Evolutionary conservation across 1,140 invertebrate species (phyloP), one percentile per base, ranked within the genome.

Genomic region (Samia ricini): DNA sequence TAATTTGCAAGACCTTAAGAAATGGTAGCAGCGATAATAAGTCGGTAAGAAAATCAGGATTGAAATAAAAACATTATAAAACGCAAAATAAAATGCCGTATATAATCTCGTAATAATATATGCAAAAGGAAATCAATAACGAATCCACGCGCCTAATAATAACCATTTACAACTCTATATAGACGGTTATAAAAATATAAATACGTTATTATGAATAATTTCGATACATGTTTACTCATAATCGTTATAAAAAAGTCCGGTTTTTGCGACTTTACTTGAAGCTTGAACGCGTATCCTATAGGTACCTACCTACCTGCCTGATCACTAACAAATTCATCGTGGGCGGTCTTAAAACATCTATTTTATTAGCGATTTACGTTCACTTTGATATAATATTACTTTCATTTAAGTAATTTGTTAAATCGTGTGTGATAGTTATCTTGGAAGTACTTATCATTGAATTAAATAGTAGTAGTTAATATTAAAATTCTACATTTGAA

Each of bases 281-380:
- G 1, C 15, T 10, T 42, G 33, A 42, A 15, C 12, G 7, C n/a
- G 33, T 15, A 42, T 15, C 4, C 15, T 42, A 42, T 42, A 42
- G 15, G 33, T 42, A 42, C 26, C 8, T 19, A 49, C 19, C 48
- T 19, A 19, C n/a, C 5, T 29, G 12, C 61, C 56, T 59, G 52
- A 23, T 15, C 6, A 55, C 54, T 60, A 58, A 65, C 61, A 63
- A 48, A 50, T 50, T 42, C 61, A 5, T 61, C 68, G 69, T 77
- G 72, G 68, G 75, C 57, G 75, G 75, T 66, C 75, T 60, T 71
- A n/a, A 67, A 71, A 66, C 65, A 42, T 63, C 51, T 71, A 71
- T 67, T 77, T 77, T 74, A 74, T 68, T 69, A 50, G 51, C 50
- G 55, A 18, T 58, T 58, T 61, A 59, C 63, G 64, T 66, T 63